A percentile compares a stretch with the other conserved stretches of the same genome.
These are phyloP conservation scores for Amphiura filiformis DNA, from an alignment of 35 echinoderm and acorn worm species.

Conservation along the genomic window DNA sequence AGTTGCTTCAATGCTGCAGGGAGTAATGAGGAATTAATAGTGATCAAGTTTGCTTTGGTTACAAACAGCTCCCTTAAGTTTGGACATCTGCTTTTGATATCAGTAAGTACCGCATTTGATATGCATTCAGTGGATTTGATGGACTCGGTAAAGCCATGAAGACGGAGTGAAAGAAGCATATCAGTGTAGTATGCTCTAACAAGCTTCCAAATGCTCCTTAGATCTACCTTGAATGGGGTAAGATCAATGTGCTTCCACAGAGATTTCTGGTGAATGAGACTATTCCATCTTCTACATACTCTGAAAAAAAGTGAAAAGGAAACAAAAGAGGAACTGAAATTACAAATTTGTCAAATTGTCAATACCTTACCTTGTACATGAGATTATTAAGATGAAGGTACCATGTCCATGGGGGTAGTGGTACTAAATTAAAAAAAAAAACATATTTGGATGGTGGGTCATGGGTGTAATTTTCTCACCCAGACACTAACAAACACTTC, in stretches of 20 bases:
- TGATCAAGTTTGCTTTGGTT: constrained; percentile 16
- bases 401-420: too few relatives aligned
- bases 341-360: too few relatives aligned
- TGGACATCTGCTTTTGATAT: constrained; percentile 51
- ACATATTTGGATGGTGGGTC: too few relatives aligned
- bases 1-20: constrained; percentile 34
- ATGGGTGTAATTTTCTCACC: too few relatives aligned
- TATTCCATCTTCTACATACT: constrained; percentile 59
- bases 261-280: constrained; percentile 50
- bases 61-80: constrained; percentile 36
- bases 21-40: constrained; percentile 25
- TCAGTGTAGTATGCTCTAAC: constrained; percentile 63
- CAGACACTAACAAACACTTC: too few relatives aligned
- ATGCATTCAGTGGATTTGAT: constrained; percentile 66
- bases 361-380: too few relatives aligned
- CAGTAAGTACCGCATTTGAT: constrained; percentile 48
- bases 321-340: constrained; percentile 27
- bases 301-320: constrained; percentile 50
- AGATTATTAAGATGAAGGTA: too few relatives aligned
- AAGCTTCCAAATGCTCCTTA: constrained; percentile 51
- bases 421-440: too few relatives aligned
- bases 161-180: constrained; percentile 27
- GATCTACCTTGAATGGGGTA: constrained; percentile 28
- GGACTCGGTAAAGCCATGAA: constrained; percentile 52
- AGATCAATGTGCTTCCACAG: constrained; percentile 63